Percentiles rank a stretch among this genome's conserved stretches.
phyloP scores from a whole-genome alignment of 1,140 invertebrate species.

The Triops longicaudatus region DNA sequence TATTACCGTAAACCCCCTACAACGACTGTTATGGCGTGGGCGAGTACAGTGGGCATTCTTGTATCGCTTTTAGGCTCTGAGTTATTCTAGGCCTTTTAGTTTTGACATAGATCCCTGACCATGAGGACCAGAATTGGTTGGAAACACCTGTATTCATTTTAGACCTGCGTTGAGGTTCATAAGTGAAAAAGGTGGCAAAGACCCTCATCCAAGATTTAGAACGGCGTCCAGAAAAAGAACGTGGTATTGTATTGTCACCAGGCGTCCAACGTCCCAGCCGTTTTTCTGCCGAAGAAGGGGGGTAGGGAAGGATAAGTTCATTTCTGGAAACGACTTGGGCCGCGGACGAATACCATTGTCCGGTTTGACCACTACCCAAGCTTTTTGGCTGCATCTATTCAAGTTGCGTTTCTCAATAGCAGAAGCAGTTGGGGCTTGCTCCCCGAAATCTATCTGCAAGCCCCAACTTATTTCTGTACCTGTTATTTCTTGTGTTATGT shows the following conservation, averaged over 20 bases:
- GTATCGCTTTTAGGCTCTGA: background rate
- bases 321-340: background rate
- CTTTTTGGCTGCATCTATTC: background rate
- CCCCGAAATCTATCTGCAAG: background rate
- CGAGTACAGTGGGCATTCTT: background rate
- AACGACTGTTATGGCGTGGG: background rate
- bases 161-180: background rate
- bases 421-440: constrained; percentile 9
- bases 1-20: background rate
- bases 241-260: background rate
- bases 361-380: background rate
- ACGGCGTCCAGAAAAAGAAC: background rate
- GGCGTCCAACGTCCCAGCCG: background rate
- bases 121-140: background rate
- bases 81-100: background rate
- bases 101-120: background rate
- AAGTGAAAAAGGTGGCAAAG: background rate
- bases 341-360: background rate
- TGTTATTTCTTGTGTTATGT: background rate
- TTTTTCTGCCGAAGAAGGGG: background rate
- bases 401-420: background rate
- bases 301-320: background rate
- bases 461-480: background rate
- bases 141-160: constrained; percentile 7
- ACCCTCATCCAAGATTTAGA: background rate